Evolutionary conservation across 37 sponge, comb jelly and placozoan genomes (phyloP), one percentile per base, ranked within the genome.

Genomic region (Geodia barretti): DNA sequence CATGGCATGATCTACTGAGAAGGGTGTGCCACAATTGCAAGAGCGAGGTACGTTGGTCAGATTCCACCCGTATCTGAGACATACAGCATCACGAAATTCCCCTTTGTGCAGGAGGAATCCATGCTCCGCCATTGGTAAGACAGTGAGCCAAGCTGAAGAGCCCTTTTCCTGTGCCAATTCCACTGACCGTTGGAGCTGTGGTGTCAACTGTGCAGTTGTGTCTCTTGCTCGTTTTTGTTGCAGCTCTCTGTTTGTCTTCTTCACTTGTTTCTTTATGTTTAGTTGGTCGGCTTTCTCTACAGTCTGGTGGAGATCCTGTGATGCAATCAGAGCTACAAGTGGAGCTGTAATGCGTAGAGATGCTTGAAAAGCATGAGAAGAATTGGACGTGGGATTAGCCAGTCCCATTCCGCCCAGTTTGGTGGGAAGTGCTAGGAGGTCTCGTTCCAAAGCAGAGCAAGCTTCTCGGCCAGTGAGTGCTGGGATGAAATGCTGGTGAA

Each of bases 51-150:
- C 29, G 30, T 60, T 47, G 31, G 30, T 30, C 4, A 60, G 60
- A 24, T 20, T 31, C 76, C 76, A 76, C 1, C 76, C 76, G 35
- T 76, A 76, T 24, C 76, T 47, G 4, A 76, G 76, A 76, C 76
- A 76, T 3, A 76, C 32, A 2, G 76, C 76, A 59, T 76, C 76
- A 32, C 76, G 30, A 29, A 76, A 76, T 39, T 76, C 76, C 8
- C 76, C 34, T 62, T 76, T 76, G 62, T 76, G 76, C 32, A 76
- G 61, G 26, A 39, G 29, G 29, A 76, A 76, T 2, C 76, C 76
- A 76, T 76, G 76, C 28, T 76, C 62, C 30, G 33, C 34, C 1
- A 76, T 11, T 28, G 76, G 76, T 54, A 76, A 54, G 41, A 39
- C 73, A 38, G 73, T 73, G 23, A 73, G 41, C 73, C 73, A 73